Conservation (phyloP, 2,113 vertebrate genomes). For the Actinemys pallida region DNA sequence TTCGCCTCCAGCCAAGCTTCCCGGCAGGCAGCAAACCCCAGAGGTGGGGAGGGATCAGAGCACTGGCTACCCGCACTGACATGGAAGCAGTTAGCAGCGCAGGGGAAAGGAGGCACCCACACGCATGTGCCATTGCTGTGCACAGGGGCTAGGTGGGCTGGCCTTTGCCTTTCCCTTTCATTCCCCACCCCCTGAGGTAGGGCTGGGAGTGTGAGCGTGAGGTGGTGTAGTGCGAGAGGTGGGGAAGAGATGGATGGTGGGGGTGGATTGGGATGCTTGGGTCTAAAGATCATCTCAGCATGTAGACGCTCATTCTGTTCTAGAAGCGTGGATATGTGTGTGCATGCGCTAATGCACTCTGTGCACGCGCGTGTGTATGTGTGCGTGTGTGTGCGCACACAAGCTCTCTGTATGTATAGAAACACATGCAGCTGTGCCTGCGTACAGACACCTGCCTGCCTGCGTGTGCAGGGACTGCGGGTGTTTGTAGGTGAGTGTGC, state of each 20-base stretch:
- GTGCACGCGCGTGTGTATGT: fast-evolving
- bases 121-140: fast-evolving
- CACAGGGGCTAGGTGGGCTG: fast-evolving
- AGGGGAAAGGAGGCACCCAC: fast-evolving
- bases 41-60: neutral
- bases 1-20: neutral
- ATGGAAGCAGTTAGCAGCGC: neutral
- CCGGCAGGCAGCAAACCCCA: fast-evolving
- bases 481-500: neutral
- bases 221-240: fast-evolving
- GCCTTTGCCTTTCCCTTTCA: fast-evolving
- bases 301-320: neutral
- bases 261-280: neutral
- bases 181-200: fast-evolving
- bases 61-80: fast-evolving
- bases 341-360: neutral
- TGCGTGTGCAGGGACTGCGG: fast-evolving
- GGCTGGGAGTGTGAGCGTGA: fast-evolving
- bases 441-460: fast-evolving
- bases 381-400: neutral
- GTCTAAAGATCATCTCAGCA: neutral
- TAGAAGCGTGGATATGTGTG: fast-evolving
- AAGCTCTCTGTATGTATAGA: fast-evolving
- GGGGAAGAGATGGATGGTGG: neutral
- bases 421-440: fast-evolving